Evolutionary conservation across 2,888 invertebrate species (phyloP), one percentile per base, ranked within the genome.

Genomic region (Ommatoiulus sabulosus): DNA sequence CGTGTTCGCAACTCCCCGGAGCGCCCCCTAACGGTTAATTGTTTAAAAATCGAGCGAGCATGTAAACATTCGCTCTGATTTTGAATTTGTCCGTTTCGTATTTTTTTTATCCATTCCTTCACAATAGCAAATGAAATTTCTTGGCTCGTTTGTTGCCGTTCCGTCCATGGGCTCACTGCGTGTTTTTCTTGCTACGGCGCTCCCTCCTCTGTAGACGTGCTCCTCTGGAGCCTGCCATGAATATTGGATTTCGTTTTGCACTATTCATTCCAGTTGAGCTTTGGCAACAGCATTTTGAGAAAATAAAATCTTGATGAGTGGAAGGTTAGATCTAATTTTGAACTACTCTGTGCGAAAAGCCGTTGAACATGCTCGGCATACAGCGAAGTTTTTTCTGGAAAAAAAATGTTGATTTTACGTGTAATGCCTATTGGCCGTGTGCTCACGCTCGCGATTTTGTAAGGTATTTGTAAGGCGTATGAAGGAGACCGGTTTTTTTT

Each of bases 251-350:
- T 86, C 48, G 44, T 86, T 86, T 86, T 44, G 48, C 86, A 48
- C 86, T 86, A 48, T 86, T 86, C 48, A 86, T 86, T 86, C 48
- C 48, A 48, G 86, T 86, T 48, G 86, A 86, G 48, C 46, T 86
- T 86, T 86, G 86, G 46, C 44, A 86, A 86, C 86, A 46, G 86
- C 86, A 86, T 87, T 87, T 87, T 63, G 87, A 48, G 87, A 87
- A 57, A 87, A 87, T 87, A 87, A 87, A 87, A 87, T 87, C 87
- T 87, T 87, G 87, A 87, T 63, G 87, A 87, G 57, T 57, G 63
- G 57, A 87, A 87, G 87, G 87, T 87, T 87, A 48, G 87, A 87
- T 87, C 87, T 87, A 87, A 87, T 87, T 87, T 87, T 44, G 63
- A 87, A 87, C 87, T 57, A 86, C 86, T 86, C 86, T 86, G 86